phyloP scores from a whole-genome alignment of 2,797 vertebrate species.

The Lepilemur ruficaudatus region DNA sequence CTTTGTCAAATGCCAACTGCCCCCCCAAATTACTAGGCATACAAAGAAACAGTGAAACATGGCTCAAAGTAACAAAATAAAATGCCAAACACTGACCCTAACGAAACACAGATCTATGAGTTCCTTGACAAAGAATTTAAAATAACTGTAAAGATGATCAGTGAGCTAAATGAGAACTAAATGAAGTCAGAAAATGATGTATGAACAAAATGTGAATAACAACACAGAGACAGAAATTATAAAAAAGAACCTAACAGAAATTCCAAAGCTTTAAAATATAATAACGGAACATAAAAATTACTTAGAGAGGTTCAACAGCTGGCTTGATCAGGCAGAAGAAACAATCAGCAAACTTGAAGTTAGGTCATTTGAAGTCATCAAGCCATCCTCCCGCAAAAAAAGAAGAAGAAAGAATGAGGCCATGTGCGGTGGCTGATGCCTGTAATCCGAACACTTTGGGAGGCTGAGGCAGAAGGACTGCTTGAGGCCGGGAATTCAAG shows the following conservation, averaged over 20 bases:
- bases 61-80: neutral
- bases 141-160: neutral
- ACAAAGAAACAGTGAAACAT: neutral
- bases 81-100: neutral
- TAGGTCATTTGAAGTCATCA: constrained; percentile 1
- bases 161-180: neutral
- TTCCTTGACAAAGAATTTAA: neutral
- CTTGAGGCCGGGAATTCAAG: too few relatives aligned
- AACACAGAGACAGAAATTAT: neutral
- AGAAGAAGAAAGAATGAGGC: neutral
- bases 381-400: neutral
- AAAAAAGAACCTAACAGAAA: neutral
- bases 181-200: neutral
- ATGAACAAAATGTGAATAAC: neutral
- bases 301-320: neutral
- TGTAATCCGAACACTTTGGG: too few relatives aligned
- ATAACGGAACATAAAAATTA: neutral
- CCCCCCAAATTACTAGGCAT: neutral
- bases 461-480: too few relatives aligned
- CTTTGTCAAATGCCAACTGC: neutral
- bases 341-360: neutral
- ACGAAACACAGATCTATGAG: neutral
- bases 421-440: too few relatives aligned
- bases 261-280: neutral
- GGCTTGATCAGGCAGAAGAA: neutral